Base-by-base conservation (phyloP, 2,113 vertebrate genomes). In the Pterophyllum scalare region DNA sequence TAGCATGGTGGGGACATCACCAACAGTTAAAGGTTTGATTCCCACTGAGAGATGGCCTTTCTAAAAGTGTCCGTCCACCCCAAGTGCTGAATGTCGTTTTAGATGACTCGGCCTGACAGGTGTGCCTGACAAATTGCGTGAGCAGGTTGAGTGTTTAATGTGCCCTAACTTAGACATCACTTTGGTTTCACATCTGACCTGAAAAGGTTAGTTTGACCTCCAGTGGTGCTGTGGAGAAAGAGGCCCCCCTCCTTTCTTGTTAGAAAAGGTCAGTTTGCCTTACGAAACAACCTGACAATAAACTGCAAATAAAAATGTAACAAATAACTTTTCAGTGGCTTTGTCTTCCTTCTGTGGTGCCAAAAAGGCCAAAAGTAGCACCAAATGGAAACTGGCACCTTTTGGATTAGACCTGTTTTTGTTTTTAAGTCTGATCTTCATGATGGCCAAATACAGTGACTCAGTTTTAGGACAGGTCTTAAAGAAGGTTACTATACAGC, bases 121-220 rank as follows among this genome's bases (percentile, higher is more conserved):
- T 85, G 59, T 17, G 84, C 11, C 79, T 28, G 86, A 79, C 77
- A 75, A 75, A 76, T 59, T 82, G 88, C 57, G 76, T 82, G 88
- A 85, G 86, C 61, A 52, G 58, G 75, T 65, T 86, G 79, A 59
- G 61, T 74, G 56, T 75, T 85, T 90, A 84, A 84, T 86, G 76
- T 74, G 38, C 75, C 28, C 60, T 76, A 84, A 85, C 81, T 65
- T 60, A 57, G 82, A 78, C 77, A 89, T 78, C 86, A 80, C 83
- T 91, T 85, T 57, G 19, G 80, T 74, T 91, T 79, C 77, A 58
- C 46, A 10, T 79, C 74, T 89, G 81, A 90, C 91, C 87, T 88
- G 91, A 91, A 93, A 93, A 94, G 88, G 92, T 93, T 91, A 92
- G 46, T 87, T 85, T 84, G 88, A 89, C 87, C 87, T 88, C 88